Base-by-base conservation (phyloP, 2,888 invertebrate species). In the Gari tellinella region DNA sequence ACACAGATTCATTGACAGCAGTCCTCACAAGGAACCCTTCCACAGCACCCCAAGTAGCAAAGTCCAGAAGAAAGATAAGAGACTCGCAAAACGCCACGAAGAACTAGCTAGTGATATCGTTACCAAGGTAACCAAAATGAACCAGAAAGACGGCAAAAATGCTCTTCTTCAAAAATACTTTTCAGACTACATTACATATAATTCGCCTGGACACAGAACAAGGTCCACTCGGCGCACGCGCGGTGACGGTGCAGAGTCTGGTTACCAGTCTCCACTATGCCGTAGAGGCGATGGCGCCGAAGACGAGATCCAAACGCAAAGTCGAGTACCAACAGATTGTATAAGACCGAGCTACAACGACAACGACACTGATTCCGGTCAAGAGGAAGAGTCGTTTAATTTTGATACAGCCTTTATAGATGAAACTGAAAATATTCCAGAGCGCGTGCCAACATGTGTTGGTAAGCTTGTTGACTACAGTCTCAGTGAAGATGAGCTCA, bases 221-320 rank as follows among this genome's bases (percentile, higher is more conserved):
- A 41, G 56, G 2, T 55, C 53, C 26, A 46, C 66, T 4, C 49
- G 60, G 38, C 52, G 78, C 19, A 73, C 60, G 23, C 65, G 61
- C n/a, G 78, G 73, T 14, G 78, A 78, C 26, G 78, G 78, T 26
- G 68, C 77, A 1, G 77, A 77, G 21, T 21, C 46, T 12, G 26
- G n/a, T 5, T 19, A 55, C 10, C 56, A 55, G 21, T 52, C 66
- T 15, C 45, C 55, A 38, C 60, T 45, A 37, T 46, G 78, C 10
- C 69, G 63, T 19, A 65, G 56, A 31, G 78, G 78, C 17, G 78
- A 78, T 21, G 78, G 78, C 17, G 65, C 77, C 2, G 77, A 77
- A 19, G 12, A 23, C 23, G 17, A 12, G 12, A 3, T 31, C 31
- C 53, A 25, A 3, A 14, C 7, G 45, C 21, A 45, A 8, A 53